Conservation (phyloP, 2,797 vertebrate species). For the Neoniphon sammara region DNA sequence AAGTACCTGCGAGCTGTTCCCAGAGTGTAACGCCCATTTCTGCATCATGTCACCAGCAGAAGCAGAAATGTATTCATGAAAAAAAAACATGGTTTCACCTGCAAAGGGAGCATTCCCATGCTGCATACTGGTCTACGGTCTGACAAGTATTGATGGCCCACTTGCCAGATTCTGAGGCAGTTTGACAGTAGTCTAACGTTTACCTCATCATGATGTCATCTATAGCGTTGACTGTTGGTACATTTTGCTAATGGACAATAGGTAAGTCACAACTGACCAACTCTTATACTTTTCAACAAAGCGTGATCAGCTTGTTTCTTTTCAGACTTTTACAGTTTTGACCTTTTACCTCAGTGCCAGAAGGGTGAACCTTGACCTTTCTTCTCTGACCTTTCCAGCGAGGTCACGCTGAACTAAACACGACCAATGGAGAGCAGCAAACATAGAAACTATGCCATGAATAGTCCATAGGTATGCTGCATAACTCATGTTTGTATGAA, state of each 20-base stretch:
- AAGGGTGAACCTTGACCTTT: slow-evolving; percentile 70
- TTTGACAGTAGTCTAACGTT: slow-evolving; percentile 61
- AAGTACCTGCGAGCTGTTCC: slow-evolving; percentile 20
- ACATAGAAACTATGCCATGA: slow-evolving; percentile 24
- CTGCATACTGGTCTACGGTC: background rate
- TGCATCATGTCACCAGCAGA: slow-evolving; percentile 4
- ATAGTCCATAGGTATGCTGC: background rate
- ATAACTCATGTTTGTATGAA: slow-evolving; percentile 6
- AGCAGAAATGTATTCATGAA: background rate
- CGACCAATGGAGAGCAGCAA: slow-evolving; percentile 47
- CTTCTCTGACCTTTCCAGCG: slow-evolving; percentile 41
- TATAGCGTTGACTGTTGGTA: slow-evolving; percentile 10
- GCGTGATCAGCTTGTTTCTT: slow-evolving; percentile 56
- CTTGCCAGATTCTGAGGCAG: slow-evolving; percentile 39
- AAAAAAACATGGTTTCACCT: background rate
- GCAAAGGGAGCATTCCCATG: background rate
- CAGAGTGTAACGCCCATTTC: background rate
- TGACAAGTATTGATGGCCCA: slow-evolving; percentile 21
- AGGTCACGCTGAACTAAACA: slow-evolving; percentile 42
- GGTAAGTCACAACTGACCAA: slow-evolving; percentile 43
- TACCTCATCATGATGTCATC: slow-evolving; percentile 57
- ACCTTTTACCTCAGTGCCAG: slow-evolving; percentile 67
- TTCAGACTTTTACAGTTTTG: slow-evolving; percentile 71
- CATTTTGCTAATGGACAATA: slow-evolving; percentile 37
- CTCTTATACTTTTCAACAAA: slow-evolving; percentile 60